These are phyloP conservation scores for Calycopis cecrops DNA, from an alignment of 1,140 invertebrate genomes.

Conservation along the genomic window DNA sequence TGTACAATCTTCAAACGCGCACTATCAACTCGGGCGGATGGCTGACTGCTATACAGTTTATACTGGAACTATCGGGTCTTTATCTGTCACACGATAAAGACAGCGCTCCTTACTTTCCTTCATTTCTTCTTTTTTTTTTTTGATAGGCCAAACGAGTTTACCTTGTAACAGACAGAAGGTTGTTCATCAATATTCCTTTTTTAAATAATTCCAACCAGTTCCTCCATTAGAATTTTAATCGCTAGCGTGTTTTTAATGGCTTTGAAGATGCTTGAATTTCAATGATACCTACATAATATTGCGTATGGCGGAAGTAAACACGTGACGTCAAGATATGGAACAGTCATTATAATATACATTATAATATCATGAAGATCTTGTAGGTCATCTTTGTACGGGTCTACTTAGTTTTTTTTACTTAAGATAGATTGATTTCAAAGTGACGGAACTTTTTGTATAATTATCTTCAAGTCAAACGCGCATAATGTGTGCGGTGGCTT, in stretches of 20 bases:
- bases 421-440: too few relatives aligned
- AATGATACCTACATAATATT: not conserved
- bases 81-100: slow-evolving; percentile 7
- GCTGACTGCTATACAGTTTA: not conserved
- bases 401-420: too few relatives aligned
- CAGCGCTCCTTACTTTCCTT: not conserved
- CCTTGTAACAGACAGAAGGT: not conserved
- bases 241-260: not conserved
- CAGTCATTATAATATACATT: not conserved
- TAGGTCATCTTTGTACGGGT: too few relatives aligned
- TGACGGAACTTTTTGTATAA: too few relatives aligned
- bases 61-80: not conserved
- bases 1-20: not conserved
- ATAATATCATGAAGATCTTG: too few relatives aligned
- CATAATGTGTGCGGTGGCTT: too few relatives aligned
- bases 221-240: not conserved
- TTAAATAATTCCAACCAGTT: not conserved
- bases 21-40: not conserved
- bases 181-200: not conserved
- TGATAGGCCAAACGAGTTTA: slow-evolving; percentile 9
- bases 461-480: too few relatives aligned
- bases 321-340: not conserved
- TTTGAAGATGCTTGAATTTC: not conserved
- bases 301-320: not conserved
- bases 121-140: not conserved